A percentile compares a stretch with the other conserved stretches of the same genome.
Conservation (phyloP, 1,140 invertebrate genomes). For the Leptopilina boulardi region DNA sequence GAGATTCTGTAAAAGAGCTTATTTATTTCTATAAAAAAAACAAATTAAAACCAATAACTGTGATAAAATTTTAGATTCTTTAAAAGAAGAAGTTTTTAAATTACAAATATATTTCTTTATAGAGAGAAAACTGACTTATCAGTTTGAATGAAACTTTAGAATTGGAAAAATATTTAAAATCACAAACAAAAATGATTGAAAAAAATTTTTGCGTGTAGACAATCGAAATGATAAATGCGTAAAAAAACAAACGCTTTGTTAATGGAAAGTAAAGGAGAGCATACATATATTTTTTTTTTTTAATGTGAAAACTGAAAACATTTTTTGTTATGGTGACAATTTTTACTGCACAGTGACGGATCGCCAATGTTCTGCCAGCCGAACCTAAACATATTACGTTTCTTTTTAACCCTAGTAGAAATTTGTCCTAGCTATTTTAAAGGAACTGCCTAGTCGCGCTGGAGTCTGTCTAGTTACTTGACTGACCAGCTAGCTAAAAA, state of each 20-base stretch:
- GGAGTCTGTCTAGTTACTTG: too few species aligned
- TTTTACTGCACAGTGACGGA: slow-evolving; percentile 12
- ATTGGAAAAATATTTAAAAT: not conserved
- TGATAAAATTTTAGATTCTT: too few species aligned
- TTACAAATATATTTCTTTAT: too few species aligned
- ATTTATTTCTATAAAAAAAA: not conserved
- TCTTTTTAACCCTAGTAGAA: too few species aligned
- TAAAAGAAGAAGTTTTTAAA: too few species aligned
- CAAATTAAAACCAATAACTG: too few species aligned
- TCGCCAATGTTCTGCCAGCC: slow-evolving; percentile 18
- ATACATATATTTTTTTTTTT: slow-evolving; percentile 21
- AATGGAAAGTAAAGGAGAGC: not conserved
- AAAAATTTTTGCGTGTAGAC: not conserved
- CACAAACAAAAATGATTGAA: not conserved
- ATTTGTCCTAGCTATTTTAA: too few species aligned
- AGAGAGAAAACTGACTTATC: too few species aligned
- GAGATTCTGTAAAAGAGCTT: not conserved
- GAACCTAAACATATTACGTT: slow-evolving; percentile 7
- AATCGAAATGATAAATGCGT: not conserved
- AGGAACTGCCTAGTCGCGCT: too few species aligned
- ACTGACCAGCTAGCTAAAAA: too few species aligned
- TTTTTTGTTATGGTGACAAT: not conserved
- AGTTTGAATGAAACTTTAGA: too few species aligned
- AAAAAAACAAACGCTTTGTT: slow-evolving; percentile 1
- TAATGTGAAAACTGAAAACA: not conserved